These are phyloP conservation scores for Petrocephalus schoutedeni DNA, from an alignment of 2,797 vertebrate genomes.

Conservation along the genomic window DNA sequence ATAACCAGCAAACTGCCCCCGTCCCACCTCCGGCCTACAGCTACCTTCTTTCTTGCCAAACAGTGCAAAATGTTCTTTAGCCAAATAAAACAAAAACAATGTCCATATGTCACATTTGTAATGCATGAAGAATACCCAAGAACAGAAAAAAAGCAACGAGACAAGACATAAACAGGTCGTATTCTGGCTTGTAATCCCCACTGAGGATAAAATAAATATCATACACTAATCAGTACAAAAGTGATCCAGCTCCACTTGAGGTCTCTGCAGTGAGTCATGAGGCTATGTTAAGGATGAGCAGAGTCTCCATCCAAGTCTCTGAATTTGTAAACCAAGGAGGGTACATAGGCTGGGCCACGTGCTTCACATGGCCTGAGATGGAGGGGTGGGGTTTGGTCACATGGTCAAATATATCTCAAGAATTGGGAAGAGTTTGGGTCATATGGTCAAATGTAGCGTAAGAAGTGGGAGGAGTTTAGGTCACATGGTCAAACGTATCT, in stretches of 20 bases:
- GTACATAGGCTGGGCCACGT: not conserved
- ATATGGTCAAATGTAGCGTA: not conserved
- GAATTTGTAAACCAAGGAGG: slow-evolving; percentile 29
- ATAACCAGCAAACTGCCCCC: not conserved
- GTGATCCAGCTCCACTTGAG: not conserved
- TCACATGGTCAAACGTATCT: not conserved
- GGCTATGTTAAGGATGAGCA: not conserved
- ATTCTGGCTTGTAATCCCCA: slow-evolving; percentile 37
- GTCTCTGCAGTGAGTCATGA: slow-evolving; percentile 27
- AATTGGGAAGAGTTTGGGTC: not conserved
- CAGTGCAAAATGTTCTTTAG: not conserved
- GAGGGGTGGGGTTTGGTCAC: slow-evolving; percentile 28
- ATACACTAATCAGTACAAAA: slow-evolving; percentile 23
- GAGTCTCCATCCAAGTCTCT: not conserved
- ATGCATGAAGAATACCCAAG: slow-evolving; percentile 23
- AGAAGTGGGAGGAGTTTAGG: not conserved
- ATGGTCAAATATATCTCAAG: not conserved
- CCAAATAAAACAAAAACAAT: not conserved
- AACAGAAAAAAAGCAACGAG: not conserved
- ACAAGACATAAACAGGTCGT: not conserved
- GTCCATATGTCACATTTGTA: slow-evolving; percentile 1
- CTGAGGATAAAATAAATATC: slow-evolving; percentile 34
- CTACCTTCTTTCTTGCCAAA: not conserved
- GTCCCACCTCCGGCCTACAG: not conserved
- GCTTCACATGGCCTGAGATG: slow-evolving; percentile 2